Evolutionary conservation across 35 echinoderm and acorn worm species (phyloP), one percentile per base, ranked within the genome.

Genomic region (Heliocidaris erythrogramma): DNA sequence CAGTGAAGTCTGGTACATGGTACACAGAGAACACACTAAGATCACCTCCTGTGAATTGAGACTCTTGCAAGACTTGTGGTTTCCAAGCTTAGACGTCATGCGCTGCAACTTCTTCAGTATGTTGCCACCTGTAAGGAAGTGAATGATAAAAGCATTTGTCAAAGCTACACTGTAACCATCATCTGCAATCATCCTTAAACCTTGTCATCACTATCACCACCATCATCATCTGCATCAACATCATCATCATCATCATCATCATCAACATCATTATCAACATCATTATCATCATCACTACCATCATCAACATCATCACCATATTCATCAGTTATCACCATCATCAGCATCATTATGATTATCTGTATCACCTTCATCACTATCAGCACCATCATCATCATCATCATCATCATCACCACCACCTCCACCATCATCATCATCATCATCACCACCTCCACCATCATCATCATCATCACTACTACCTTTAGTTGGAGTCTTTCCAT

Each of bases 1-100:
- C 32, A 99, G 88, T 35, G 97, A 91, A 48, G 97, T 96, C 88
- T 97, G 97, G 94, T 97, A 99, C 96, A 99, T 97, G 32, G 96
- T 91, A 94, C 98, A 99, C 6, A 99, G 95, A 27, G 95, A 94
- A 97, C 97, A 99, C 32, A 97, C 97, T 8, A 95, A 59, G 42
- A 96, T 95, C 13, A 99, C 98, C 53, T 99, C 98, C 6, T 94
- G 94, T 53, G 97, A 95, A 24, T 88, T 96, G 5, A 97, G 91
- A 86, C 95, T 97, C 53, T 96, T 99, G 9, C 97, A 95, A 9
- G 94, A 95, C 30, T 96, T 95, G 14, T 90, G 92, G 18, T 94
- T 94, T 17, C 95, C 94, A 6, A 97, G 96, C 95, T 96, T 97
- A 2, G 96, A 96, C 30, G 97, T 96, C 7, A 94, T 97, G 12